Evolutionary conservation across 2,888 invertebrate genomes (phyloP).

Genomic region (Heliconius ethilla): DNA sequence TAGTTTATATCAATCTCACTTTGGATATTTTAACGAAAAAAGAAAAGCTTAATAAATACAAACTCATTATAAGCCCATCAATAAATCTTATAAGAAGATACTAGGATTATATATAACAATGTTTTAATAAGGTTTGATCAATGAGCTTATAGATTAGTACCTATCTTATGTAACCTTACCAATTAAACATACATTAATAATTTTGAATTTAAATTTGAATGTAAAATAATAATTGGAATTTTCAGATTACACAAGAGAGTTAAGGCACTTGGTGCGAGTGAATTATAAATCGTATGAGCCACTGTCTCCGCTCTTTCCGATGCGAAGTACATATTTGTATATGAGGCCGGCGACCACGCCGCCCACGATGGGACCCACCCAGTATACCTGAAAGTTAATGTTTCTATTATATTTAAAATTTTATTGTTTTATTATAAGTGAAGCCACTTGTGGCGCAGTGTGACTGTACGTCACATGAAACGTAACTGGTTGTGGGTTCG

Average conservation of each 20-base stretch:
- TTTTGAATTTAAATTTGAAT: constrained; percentile 1
- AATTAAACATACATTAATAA: not conserved
- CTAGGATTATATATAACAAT: constrained; percentile 48
- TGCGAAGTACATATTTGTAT: constrained; percentile 87
- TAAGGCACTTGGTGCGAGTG: constrained; percentile 32
- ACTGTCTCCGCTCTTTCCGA: constrained; percentile 86
- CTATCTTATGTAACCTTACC: constrained; percentile 30
- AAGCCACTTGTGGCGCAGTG: too few relatives aligned
- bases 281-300: constrained; percentile 89
- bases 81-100: constrained; percentile 48
- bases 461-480: too few relatives aligned
- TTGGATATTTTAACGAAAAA: constrained; percentile 33
- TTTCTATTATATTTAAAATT: not conserved
- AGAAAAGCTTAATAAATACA: constrained; percentile 24
- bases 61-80: constrained; percentile 52
- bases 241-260: constrained; percentile 33
- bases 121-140: constrained; percentile 50
- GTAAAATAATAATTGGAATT: not conserved
- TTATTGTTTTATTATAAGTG: too few relatives aligned
- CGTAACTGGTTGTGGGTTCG: too few relatives aligned
- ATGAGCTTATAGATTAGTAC: constrained; percentile 52
- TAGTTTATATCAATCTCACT: constrained; percentile 22
- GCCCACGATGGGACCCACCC: constrained; percentile 92
- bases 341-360: constrained; percentile 88
- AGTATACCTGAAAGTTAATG: constrained; percentile 85